These are phyloP conservation scores for Babylonia areolata DNA, from an alignment of 1,140 invertebrate genomes.

Conservation along the genomic window DNA sequence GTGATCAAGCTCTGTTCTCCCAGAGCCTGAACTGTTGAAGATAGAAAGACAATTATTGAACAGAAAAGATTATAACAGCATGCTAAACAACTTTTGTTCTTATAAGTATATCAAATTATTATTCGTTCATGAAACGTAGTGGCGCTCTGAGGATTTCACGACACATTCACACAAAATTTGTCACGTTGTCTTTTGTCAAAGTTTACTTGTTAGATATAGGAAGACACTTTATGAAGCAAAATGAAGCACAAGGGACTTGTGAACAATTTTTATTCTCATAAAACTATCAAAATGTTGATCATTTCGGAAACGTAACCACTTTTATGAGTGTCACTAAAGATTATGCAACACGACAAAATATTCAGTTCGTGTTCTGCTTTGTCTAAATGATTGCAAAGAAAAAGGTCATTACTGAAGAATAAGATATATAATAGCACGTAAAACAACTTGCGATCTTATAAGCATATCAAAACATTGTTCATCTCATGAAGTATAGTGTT, in stretches of 20 bases:
- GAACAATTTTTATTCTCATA: constrained; percentile 6
- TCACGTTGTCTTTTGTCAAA: not conserved
- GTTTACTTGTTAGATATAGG: not conserved
- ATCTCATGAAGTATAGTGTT: not conserved
- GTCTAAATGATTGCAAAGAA: not conserved
- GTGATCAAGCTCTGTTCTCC: not conserved
- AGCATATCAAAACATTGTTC: not conserved
- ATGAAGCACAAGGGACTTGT: not conserved
- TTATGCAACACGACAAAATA: not conserved
- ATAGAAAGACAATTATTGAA: not conserved
- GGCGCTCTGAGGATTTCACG: not conserved
- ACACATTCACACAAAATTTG: not conserved
- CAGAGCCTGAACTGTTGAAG: not conserved
- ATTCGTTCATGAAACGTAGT: constrained; percentile 1
- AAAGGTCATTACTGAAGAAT: constrained; percentile 8
- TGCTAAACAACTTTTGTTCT: constrained; percentile 8
- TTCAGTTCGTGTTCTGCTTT: constrained; percentile 1
- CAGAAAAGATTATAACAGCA: not conserved
- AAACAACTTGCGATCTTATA: not conserved
- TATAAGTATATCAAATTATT: constrained; percentile 8
- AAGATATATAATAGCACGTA: not conserved
- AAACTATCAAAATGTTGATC: not conserved
- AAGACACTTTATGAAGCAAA: not conserved
- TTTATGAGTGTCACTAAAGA: not conserved
- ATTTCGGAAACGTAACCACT: not conserved